These are phyloP conservation scores for Idaea aversata DNA, from an alignment of 2,888 invertebrate species.

Conservation along the genomic window DNA sequence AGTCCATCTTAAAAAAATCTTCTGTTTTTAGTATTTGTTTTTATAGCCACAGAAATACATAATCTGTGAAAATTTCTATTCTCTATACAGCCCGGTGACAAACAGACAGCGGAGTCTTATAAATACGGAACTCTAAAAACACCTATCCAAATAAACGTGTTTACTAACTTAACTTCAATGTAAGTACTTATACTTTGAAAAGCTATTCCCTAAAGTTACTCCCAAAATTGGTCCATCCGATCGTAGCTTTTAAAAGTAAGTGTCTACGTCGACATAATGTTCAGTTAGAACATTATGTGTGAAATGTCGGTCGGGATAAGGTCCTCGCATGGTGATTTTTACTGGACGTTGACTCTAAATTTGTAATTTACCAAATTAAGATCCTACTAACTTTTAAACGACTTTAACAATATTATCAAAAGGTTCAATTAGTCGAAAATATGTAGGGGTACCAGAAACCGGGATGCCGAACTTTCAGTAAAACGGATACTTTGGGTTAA, in stretches of 20 bases:
- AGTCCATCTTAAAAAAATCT: no score
- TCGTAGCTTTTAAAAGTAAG: background rate
- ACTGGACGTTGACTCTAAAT: background rate
- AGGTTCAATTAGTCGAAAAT: conserved; percentile 28
- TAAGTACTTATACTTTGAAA: background rate
- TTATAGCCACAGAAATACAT: no score
- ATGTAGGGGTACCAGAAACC: conserved; percentile 18
- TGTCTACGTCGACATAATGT: background rate
- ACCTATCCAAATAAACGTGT: background rate
- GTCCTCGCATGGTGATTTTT: background rate
- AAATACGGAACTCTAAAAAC: no score
- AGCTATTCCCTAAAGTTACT: background rate
- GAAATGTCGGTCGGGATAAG: background rate
- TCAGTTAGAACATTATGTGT: background rate
- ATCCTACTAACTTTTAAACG: conserved; percentile 14
- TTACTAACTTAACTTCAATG: background rate
- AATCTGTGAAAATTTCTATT: no score
- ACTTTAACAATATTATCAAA: conserved; percentile 23
- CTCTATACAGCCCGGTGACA: no score
- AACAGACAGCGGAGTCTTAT: no score
- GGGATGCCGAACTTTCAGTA: conserved; percentile 19
- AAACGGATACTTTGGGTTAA: conserved; percentile 24
- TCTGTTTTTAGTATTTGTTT: no score
- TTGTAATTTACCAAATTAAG: conserved; percentile 10
- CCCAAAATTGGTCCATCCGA: background rate